Evolutionary conservation across 2,888 invertebrate genomes (phyloP).

Genomic region (Drosophila neutralis): DNA sequence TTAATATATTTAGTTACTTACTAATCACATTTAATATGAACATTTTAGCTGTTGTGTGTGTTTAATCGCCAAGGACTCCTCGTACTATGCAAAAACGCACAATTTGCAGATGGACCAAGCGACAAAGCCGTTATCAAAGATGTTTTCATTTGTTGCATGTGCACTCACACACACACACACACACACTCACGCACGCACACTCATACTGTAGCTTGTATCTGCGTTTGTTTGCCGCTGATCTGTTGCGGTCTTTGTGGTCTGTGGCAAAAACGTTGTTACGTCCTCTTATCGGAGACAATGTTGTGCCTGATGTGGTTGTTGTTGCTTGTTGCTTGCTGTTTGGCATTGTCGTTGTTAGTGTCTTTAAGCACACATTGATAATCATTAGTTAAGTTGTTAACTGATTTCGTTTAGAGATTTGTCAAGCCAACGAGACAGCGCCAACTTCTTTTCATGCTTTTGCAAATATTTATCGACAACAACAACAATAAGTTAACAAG

Average conservation of each 20-base stretch:
- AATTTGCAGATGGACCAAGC: conserved; percentile 65
- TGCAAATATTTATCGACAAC: conserved; percentile 71
- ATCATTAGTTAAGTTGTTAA: conserved; percentile 81
- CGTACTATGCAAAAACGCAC: conserved; percentile 35
- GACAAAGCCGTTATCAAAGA: conserved; percentile 74
- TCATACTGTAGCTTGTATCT: conserved; percentile 15
- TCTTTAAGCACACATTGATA: conserved; percentile 71
- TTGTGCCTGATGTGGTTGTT: conserved; percentile 15
- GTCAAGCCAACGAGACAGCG: conserved; percentile 54
- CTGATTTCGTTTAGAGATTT: conserved; percentile 77
- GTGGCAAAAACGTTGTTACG: conserved; percentile 35
- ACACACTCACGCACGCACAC: neutral
- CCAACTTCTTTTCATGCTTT: conserved; percentile 15
- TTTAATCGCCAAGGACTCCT: neutral
- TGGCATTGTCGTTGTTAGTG: conserved; percentile 38
- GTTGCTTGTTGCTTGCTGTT: conserved; percentile 1
- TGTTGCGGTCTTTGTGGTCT: conserved; percentile 35
- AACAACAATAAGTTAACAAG: conserved; percentile 35
- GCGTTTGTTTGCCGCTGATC: conserved; percentile 45
- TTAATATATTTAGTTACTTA: no score
- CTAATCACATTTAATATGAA: conserved; percentile 17
- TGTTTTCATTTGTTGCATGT: conserved; percentile 45
- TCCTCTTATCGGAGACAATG: conserved; percentile 39
- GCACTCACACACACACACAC: neutral
- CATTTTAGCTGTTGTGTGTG: conserved; percentile 38